Evolutionary conservation across 1,140 invertebrate species (phyloP).

Genomic region (Babylonia areolata): DNA sequence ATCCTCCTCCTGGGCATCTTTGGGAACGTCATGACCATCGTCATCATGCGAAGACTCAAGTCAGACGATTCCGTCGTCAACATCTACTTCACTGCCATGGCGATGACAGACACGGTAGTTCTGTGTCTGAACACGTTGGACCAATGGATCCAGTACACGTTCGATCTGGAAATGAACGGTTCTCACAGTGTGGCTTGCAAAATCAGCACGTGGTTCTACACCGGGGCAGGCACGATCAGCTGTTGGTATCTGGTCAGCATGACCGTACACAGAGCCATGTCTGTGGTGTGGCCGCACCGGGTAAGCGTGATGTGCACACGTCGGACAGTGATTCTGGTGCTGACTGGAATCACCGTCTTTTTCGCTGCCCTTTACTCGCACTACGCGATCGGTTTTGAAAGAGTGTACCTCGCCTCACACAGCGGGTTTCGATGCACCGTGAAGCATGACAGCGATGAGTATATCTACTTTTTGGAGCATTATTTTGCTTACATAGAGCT

Average conservation of each 20-base stretch:
- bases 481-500: not conserved
- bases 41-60: not conserved
- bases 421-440: not conserved
- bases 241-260: constrained; percentile 2
- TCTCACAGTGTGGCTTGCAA: not conserved
- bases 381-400: not conserved
- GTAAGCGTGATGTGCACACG: not conserved
- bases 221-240: not conserved
- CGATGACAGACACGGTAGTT: not conserved
- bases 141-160: not conserved
- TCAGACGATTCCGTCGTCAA: not conserved
- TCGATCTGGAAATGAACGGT: not conserved
- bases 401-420: not conserved
- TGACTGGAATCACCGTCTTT: not conserved
- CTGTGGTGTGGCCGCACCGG: constrained; percentile 2
- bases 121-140: not conserved
- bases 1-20: not conserved
- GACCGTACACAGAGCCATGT: constrained; percentile 4
- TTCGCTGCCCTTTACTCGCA: not conserved
- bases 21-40: not conserved
- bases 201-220: not conserved
- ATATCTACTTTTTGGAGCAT: not conserved
- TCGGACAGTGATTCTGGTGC: not conserved
- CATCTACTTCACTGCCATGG: not conserved
- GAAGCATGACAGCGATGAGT: not conserved